Base-by-base conservation (phyloP, 2,113 vertebrate species). In the Trichechus manatus region DNA sequence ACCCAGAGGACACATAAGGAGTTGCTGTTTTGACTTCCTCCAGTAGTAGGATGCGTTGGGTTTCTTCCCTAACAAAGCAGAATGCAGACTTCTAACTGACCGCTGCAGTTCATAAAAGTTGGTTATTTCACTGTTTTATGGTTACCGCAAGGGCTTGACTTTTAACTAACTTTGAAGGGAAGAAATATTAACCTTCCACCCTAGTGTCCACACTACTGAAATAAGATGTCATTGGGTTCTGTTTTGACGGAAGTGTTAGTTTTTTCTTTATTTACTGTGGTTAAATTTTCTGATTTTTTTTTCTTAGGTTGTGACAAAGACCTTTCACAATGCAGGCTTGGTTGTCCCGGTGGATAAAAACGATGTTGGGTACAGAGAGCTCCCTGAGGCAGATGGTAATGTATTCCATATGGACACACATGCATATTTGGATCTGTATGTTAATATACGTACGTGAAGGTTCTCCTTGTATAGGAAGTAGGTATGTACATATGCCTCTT, bases 301-400 rank as follows among this genome's bases (percentile, higher is more conserved):
- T 7, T 50, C 87, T 91, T 95, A 99, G 99, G 99, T 99, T 20
- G 99, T 99, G 91, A 99, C 99, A 79, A 99, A 99, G 98, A 99
- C 99, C 0, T 99, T 99, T 98, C 99, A 99, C 42, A 98, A 99
- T 82, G 99, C 99, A 42, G 99, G 99, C 59, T 98, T 99, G 31
- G 99, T 99, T 50, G 99, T 99, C 92, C 99, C 99, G 66, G 99
- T 99, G 19, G 99, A 99, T 98, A 99, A 99, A 98, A 99, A 99
- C 90, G 99, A 99, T 95, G 99, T 99, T 14, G 99, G 99, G 78
- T 99, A 99, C 98, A 99, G 99, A 99, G 99, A 99, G 97, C 99
- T 99, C 83, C 99, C 99, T 33, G 99, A 99, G 98, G 99, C 99
- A 56, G 99, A 99, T 79, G 99, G 99, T 99, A 98, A 97, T 56